Evolutionary conservation across 2,888 invertebrate genomes (phyloP).

Genomic region (Nasonovia ribisnigri): DNA sequence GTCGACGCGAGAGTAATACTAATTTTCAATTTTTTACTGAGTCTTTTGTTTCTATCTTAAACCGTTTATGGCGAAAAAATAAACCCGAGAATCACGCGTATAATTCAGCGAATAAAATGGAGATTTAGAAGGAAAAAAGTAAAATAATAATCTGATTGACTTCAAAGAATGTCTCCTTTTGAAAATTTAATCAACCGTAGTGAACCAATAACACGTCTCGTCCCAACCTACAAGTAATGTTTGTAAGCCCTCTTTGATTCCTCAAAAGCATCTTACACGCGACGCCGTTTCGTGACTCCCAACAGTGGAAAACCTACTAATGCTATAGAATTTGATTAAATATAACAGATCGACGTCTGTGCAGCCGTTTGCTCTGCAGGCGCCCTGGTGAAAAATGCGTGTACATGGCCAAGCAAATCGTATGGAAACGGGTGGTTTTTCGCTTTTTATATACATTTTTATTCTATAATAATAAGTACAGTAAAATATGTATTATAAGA

Average conservation of each 20-base stretch:
- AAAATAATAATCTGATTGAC: constrained; percentile 31
- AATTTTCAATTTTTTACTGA: not conserved
- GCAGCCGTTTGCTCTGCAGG: not conserved
- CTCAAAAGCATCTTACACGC: not conserved
- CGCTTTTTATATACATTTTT: not conserved
- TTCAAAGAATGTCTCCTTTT: constrained; percentile 25
- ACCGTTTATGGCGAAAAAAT: not conserved
- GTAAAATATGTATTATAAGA: too few species aligned
- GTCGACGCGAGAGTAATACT: not conserved
- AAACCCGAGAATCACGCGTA: not conserved
- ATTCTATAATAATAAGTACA: not conserved
- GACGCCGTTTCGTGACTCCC: not conserved
- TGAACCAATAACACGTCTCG: constrained; percentile 3
- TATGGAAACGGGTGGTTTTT: not conserved
- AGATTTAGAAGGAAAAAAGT: not conserved
- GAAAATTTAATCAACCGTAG: constrained; percentile 1
- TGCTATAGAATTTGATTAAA: not conserved
- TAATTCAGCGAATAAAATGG: not conserved
- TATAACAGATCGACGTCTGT: not conserved
- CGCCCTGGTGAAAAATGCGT: not conserved
- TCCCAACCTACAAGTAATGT: not conserved
- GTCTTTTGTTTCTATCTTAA: not conserved
- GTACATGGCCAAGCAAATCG: not conserved
- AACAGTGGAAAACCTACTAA: not conserved
- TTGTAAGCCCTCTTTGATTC: not conserved